These are phyloP conservation scores for Drosophila dunni DNA, from an alignment of 1,140 invertebrate genomes.

Conservation along the genomic window DNA sequence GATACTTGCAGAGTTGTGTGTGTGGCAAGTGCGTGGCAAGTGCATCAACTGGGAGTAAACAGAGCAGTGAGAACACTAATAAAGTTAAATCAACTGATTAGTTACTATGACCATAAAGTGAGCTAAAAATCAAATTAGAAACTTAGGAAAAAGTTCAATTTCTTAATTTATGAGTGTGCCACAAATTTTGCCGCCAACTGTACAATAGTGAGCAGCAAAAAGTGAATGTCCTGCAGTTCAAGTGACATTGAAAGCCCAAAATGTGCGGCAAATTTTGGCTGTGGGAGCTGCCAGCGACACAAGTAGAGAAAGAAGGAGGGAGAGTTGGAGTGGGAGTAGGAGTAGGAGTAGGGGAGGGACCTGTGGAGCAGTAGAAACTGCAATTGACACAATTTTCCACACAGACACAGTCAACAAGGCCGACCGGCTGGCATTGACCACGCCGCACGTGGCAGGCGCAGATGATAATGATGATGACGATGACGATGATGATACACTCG, in stretches of 20 bases:
- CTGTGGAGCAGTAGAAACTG: constrained; percentile 53
- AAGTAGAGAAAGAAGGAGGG: background rate
- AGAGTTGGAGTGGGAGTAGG: background rate
- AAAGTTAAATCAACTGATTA: too few relatives aligned
- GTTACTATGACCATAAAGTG: too few relatives aligned
- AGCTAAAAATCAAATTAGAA: too few relatives aligned
- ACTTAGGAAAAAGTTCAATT: too few relatives aligned
- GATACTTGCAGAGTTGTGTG: too few relatives aligned
- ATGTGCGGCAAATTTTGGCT: background rate
- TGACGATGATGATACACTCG: constrained; percentile 44
- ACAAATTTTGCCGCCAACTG: constrained; percentile 1
- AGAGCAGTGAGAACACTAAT: too few relatives aligned
- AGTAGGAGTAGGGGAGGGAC: too few relatives aligned
- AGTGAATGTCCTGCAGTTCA: constrained; percentile 13
- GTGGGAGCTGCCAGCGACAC: constrained; percentile 9
- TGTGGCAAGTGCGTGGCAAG: too few relatives aligned
- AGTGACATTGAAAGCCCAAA: constrained; percentile 55
- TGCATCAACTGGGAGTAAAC: too few relatives aligned
- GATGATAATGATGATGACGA: constrained; percentile 16
- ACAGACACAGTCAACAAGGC: constrained; percentile 49
- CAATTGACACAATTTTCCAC: constrained; percentile 82
- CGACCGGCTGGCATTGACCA: constrained; percentile 55
- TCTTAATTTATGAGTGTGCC: too few relatives aligned
- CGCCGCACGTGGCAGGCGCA: constrained; percentile 53
- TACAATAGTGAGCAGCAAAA: background rate